Conservation (phyloP, 2,113 vertebrate species). For the Felis chaus region DNA sequence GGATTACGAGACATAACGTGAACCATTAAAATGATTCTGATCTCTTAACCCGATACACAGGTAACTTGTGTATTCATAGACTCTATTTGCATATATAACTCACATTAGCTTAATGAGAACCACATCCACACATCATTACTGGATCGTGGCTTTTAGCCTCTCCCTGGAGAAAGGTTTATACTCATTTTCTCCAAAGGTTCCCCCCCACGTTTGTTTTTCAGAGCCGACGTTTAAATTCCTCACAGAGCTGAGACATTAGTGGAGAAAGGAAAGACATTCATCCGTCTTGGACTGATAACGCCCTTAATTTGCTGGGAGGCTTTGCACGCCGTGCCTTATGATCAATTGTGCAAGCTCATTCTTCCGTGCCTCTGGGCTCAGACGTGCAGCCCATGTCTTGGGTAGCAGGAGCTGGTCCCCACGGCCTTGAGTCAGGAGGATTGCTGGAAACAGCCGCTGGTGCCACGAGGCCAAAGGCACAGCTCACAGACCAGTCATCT, state of each 20-base stretch:
- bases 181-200: background rate
- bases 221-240: background rate
- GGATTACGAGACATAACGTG: constrained; percentile 65
- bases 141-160: background rate
- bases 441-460: background rate
- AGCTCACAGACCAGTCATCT: background rate
- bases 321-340: background rate
- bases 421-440: background rate
- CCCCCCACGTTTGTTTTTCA: constrained; percentile 13
- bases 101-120: background rate
- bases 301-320: background rate
- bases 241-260: background rate
- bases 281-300: background rate
- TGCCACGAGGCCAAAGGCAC: no score
- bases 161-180: background rate
- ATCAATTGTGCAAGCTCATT: background rate
- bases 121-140: rapidly evolving
- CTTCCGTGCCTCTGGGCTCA: background rate
- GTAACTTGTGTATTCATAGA: background rate
- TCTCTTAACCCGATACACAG: constrained; percentile 53
- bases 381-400: background rate
- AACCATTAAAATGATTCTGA: constrained; percentile 70
- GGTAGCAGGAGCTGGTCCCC: background rate
- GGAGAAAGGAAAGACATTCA: background rate
- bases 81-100: background rate